phyloP scores from a whole-genome alignment of 2,888 invertebrate genomes.

The Onchidella celtica region DNA sequence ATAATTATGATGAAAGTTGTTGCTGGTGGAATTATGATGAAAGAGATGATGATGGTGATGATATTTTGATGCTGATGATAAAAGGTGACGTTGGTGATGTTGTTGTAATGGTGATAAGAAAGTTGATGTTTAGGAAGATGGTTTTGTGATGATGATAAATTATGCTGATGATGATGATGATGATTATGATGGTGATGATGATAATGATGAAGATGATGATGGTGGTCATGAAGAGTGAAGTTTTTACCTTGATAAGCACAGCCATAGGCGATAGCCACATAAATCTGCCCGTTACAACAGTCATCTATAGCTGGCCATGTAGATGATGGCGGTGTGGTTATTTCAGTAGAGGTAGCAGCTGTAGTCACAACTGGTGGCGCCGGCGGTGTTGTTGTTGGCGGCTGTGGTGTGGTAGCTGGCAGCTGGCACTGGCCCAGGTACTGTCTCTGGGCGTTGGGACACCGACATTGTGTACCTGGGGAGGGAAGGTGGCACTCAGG shows the following conservation, averaged over 20 bases:
- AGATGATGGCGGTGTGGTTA: background rate
- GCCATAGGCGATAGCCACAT: background rate
- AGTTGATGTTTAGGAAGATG: background rate
- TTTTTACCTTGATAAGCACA: background rate
- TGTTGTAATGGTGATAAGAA: background rate
- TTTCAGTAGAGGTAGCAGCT: background rate
- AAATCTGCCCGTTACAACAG: background rate
- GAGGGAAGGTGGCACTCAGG: no score
- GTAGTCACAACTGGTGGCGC: background rate
- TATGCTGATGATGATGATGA: background rate
- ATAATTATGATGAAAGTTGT: no score
- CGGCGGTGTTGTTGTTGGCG: background rate
- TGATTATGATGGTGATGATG: background rate
- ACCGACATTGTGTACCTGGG: background rate
- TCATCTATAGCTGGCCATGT: background rate
- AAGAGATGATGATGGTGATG: background rate
- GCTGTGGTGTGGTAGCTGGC: no score
- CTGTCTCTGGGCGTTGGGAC: background rate
- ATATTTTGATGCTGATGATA: background rate
- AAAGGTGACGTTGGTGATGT: background rate
- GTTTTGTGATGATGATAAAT: background rate
- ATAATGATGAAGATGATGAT: slow-evolving; percentile 5
- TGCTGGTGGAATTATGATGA: background rate
- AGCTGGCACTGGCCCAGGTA: background rate
- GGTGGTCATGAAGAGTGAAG: no score